Conservation (phyloP, 2,113 vertebrate genomes). For the Tinamus guttatus region DNA sequence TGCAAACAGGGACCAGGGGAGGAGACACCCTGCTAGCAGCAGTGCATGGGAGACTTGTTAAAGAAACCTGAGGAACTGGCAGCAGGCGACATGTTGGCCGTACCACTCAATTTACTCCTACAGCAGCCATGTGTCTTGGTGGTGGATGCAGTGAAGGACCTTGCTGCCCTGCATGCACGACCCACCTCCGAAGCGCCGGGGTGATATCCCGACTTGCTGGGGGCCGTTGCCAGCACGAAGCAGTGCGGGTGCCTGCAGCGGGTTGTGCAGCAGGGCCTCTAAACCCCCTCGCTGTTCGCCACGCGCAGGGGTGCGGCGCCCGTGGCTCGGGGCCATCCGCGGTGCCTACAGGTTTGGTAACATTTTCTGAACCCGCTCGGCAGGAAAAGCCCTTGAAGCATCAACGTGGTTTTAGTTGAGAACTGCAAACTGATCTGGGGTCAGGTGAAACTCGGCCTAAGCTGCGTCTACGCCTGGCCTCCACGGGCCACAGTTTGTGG, state of each 20-base stretch:
- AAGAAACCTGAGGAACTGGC: not conserved
- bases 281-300: not conserved
- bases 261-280: not conserved
- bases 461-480: not conserved
- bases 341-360: conserved; percentile 36
- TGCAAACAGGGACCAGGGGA: not conserved
- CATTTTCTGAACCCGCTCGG: conserved; percentile 42
- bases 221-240: not conserved
- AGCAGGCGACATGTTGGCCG: not conserved
- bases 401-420: not conserved
- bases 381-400: not conserved
- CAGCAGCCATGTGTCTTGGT: fast-evolving
- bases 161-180: not conserved
- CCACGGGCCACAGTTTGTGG: not conserved
- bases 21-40: not conserved
- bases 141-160: not conserved
- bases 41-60: not conserved
- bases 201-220: not conserved
- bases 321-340: not conserved
- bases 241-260: not conserved
- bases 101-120: not conserved
- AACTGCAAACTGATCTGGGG: not conserved
- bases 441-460: not conserved
- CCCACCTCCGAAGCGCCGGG: not conserved
- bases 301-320: not conserved